Conservation (phyloP, 2,888 invertebrate genomes). For the Lycocerus yunnanus region DNA sequence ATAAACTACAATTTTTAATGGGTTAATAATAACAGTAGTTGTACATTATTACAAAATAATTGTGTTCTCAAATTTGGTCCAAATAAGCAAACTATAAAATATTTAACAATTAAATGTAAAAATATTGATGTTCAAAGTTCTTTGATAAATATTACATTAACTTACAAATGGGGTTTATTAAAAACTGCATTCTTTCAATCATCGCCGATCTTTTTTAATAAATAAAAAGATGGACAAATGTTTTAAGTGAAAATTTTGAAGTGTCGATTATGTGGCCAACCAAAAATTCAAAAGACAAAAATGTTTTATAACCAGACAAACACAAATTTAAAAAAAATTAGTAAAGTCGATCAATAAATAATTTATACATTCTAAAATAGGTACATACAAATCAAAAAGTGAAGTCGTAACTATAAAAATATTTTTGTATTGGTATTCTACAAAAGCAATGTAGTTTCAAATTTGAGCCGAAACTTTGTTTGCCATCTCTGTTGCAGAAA, state of each 20-base stretch:
- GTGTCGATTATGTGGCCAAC: too few species aligned
- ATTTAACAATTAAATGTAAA: background rate
- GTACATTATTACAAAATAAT: background rate
- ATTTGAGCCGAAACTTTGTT: background rate
- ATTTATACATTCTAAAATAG: background rate
- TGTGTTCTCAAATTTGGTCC: background rate
- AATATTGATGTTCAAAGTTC: background rate
- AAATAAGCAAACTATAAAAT: background rate
- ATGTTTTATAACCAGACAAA: background rate
- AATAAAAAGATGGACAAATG: background rate
- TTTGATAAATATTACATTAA: background rate
- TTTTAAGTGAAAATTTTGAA: background rate
- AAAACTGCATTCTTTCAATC: background rate
- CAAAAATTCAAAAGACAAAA: background rate
- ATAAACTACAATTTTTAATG: background rate
- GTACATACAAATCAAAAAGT: background rate
- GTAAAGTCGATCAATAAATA: background rate
- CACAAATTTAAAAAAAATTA: background rate
- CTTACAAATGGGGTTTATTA: background rate
- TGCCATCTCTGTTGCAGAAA: constrained; percentile 22
- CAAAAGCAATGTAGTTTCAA: background rate
- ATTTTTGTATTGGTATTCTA: background rate
- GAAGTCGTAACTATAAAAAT: background rate
- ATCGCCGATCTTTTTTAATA: background rate
- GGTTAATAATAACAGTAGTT: too few species aligned